Evolutionary conservation across 2,797 vertebrate species (phyloP).

Genomic region (Propithecus perrieri): DNA sequence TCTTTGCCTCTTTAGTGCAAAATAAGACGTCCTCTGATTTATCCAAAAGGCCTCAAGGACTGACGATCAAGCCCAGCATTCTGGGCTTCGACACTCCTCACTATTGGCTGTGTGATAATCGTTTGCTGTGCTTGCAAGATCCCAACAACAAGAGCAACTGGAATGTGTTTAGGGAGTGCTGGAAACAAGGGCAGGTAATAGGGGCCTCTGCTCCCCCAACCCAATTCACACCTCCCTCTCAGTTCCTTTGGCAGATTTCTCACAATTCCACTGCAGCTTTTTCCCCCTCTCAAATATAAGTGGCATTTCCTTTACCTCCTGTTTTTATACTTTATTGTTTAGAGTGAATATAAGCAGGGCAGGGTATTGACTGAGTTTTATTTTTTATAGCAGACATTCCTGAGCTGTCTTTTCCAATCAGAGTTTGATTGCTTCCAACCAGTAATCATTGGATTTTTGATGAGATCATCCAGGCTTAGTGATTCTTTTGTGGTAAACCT

Average conservation of each 20-base stretch:
- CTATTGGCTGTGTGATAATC: constrained; percentile 89
- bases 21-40: constrained; percentile 83
- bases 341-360: neutral
- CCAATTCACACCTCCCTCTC: neutral
- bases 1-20: constrained; percentile 90
- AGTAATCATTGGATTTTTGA: neutral
- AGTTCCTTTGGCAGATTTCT: neutral
- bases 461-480: neutral
- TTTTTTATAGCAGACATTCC: neutral
- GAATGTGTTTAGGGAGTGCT: constrained; percentile 90
- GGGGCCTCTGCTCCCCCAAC: neutral
- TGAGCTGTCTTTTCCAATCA: neutral
- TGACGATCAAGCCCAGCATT: constrained; percentile 87
- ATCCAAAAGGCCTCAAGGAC: constrained; percentile 84
- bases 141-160: constrained; percentile 89
- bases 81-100: constrained; percentile 89
- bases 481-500: neutral
- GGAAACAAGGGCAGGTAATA: constrained; percentile 90
- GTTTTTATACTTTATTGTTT: neutral
- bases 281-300: neutral
- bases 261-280: neutral
- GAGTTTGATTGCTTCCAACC: neutral
- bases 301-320: neutral
- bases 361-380: neutral
- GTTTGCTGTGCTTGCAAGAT: constrained; percentile 87